Base-by-base conservation (phyloP, 2,888 invertebrate species). In the Polymixis lichenea region DNA sequence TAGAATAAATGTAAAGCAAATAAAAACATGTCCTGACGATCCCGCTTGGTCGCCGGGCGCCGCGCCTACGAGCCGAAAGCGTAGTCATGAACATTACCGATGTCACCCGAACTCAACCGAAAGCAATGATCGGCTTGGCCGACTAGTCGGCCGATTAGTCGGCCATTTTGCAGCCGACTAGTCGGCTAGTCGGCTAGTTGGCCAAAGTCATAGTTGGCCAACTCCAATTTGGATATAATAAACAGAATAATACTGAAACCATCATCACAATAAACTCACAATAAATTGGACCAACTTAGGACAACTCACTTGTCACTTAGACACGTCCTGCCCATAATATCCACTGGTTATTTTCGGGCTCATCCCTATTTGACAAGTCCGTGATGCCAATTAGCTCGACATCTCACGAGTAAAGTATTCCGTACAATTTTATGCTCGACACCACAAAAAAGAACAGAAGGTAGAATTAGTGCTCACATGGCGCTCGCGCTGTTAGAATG, bases 361-460 rank as follows among this genome's bases (percentile, higher is more conserved):
- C 68, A 68, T 64, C 76, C 64, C 55, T 56, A 80, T 77, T 72
- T 80, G 62, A 82, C 75, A 73, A 55, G 70, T 28, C 32, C 64
- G 80, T 72, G 71, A 64, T 56, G 82, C 75, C 78, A 81, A 87
- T 86, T 87, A 87, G 80, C 55, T 58, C 28, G 22, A 51, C 83
- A 78, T 62, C 68, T 74, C 80, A 78, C 77, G 80, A 75, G 77
- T 83, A 66, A 82, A 77, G 65, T 75, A 76, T 75, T 72, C 65
- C 46, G 75, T 78, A 49, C 81, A 80, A 82, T 79, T 81, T 83
- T 78, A 68, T 78, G 53, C 49, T 32, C 19, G 19, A 32, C 68
- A 58, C 38, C 4, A 61, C 32, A n/a, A 3, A 55, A 25, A 53
- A 17, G 0, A 38, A 51, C 53, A 67, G 66, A 83, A 83, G 58